These are phyloP conservation scores for Balearica regulorum DNA, from an alignment of 2,797 vertebrate genomes.

Conservation along the genomic window DNA sequence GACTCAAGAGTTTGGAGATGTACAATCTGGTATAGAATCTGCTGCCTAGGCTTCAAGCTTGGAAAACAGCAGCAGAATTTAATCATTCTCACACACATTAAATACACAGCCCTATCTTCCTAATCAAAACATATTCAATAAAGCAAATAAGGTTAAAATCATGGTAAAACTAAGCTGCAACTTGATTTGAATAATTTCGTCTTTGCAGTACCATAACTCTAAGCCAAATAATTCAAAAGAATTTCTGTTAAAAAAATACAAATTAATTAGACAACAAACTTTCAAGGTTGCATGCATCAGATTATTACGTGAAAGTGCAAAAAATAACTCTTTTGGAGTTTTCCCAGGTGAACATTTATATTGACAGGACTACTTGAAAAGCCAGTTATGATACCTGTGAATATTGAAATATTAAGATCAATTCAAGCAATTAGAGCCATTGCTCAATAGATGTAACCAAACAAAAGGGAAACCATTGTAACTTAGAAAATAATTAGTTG, in stretches of 20 bases:
- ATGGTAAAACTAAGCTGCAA: neutral
- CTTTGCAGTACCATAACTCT: neutral
- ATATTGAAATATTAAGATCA: no score
- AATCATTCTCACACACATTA: neutral
- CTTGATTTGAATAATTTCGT: neutral
- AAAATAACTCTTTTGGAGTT: neutral
- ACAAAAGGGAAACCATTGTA: no score
- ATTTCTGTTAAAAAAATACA: neutral
- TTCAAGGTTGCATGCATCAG: neutral
- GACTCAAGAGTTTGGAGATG: neutral
- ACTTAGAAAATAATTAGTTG: no score
- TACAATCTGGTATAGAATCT: neutral
- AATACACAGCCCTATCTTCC: neutral
- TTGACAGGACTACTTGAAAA: neutral
- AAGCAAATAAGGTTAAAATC: neutral
- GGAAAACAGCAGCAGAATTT: neutral
- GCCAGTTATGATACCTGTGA: neutral
- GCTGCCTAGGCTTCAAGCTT: neutral
- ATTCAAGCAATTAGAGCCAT: no score
- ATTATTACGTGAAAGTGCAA: neutral
- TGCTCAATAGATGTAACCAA: no score
- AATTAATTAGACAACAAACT: neutral
- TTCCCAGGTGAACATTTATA: neutral
- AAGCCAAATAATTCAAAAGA: neutral
- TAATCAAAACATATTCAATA: neutral